Evolutionary conservation across 2,113 vertebrate species (phyloP), one percentile per base, ranked within the genome.

Genomic region (Leucopsar rothschildi): DNA sequence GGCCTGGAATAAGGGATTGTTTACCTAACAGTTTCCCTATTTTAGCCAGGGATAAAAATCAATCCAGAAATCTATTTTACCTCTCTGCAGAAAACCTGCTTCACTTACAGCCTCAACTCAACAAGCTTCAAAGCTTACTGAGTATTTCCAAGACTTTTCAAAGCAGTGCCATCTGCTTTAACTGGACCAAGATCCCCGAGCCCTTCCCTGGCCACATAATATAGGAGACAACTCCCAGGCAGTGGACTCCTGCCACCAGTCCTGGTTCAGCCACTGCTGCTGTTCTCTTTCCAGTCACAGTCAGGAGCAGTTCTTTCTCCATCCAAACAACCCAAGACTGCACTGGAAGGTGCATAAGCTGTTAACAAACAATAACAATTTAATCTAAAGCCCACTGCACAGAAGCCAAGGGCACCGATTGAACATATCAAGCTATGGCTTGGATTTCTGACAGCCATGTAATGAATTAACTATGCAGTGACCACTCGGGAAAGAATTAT

Each of bases 341-440:
- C 13, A 9, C 1, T 61, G 68, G 73, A 79, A 92, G 61, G 66
- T 79, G 15, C 33, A 75, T n/a, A 60, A 80, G 28, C 61, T 87
- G 52, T 85, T 95, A 90, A 85, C 86, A 88, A 81, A 40, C 47
- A 83, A 40, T 49, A 92, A 82, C 52, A 66, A 29, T 87, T 83
- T 55, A 40, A 57, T 73, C 71, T 82, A 53, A 90, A 95, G 35
- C 64, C 33, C 22, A 66, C 40, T 70, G 13, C 52, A 42, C 0
- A 0, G n/a, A 49, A 69, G 49, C 57, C 88, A 88, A 72, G 82
- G 79, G 49, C 40, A 27, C 53, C 71, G 69, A 82, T 45, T 72
- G 82, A 95, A 57, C 61, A 35, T 18, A 44, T 47, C 63, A 84
- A 71, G 33, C 1, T 1, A 56, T 25, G 33, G 33, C 82, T 70